These are phyloP conservation scores for Ptychochromis oligacanthus DNA, from an alignment of 2,113 vertebrate genomes.

Conservation along the genomic window DNA sequence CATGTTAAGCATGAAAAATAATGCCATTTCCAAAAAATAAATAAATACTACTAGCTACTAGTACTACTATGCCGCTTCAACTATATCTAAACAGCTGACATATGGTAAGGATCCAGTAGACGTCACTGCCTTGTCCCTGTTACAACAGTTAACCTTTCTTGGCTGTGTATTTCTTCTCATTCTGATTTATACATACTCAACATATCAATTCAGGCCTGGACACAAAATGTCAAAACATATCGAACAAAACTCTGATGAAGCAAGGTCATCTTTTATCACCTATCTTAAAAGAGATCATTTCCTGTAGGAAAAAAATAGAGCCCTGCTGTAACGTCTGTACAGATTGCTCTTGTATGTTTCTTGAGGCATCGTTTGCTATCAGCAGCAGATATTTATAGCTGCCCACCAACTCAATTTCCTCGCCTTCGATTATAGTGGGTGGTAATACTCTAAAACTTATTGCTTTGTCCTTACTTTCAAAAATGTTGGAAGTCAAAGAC, in stretches of 20 bases:
- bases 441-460: slow-evolving; percentile 38
- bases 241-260: slow-evolving; percentile 21
- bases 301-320: slow-evolving; percentile 10
- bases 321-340: slow-evolving; percentile 2
- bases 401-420: slow-evolving; percentile 35
- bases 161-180: not conserved
- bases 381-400: slow-evolving; percentile 47
- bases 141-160: slow-evolving; percentile 23
- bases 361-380: slow-evolving; percentile 24
- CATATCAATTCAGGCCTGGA: not conserved
- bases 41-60: not conserved
- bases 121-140: slow-evolving; percentile 15
- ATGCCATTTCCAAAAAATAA: not conserved
- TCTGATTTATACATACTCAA: slow-evolving; percentile 30
- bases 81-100: not conserved
- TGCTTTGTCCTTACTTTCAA: slow-evolving; percentile 14
- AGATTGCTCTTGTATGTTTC: slow-evolving; percentile 24
- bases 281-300: slow-evolving; percentile 40
- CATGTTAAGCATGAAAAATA: not conserved
- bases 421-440: slow-evolving; percentile 36
- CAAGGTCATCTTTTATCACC: slow-evolving; percentile 49
- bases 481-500: slow-evolving; percentile 14
- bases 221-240: slow-evolving; percentile 47
- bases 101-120: not conserved
- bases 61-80: not conserved